phyloP scores from a whole-genome alignment of 1,140 invertebrate genomes.

The Bombus sylvicola region DNA sequence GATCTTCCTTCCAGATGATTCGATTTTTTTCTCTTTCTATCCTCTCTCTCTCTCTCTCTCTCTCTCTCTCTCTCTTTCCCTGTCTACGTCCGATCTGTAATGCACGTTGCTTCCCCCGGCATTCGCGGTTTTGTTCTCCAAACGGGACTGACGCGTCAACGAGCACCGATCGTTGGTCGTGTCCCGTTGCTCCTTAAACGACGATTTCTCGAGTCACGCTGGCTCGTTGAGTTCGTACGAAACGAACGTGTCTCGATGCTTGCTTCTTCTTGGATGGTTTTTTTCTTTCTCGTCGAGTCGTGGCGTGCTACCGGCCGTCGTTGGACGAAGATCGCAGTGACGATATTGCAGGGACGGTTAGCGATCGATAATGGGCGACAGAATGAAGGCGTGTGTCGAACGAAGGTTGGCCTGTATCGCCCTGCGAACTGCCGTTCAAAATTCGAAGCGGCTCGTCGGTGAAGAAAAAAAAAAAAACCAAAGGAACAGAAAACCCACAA shows the following conservation, averaged over 20 bases:
- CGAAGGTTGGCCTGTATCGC: background rate
- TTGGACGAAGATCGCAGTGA: too few relatives aligned
- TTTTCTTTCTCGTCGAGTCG: background rate
- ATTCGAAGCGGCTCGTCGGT: background rate
- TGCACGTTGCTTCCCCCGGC: background rate
- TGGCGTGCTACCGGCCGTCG: background rate
- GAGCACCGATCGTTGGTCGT: background rate
- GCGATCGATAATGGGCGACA: slow-evolving; percentile 37
- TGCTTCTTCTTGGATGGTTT: background rate
- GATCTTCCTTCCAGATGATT: slow-evolving; percentile 64
- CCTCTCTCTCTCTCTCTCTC: slow-evolving; percentile 42
- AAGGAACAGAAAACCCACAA: slow-evolving; percentile 26
- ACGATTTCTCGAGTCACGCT: background rate
- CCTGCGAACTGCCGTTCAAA: slow-evolving; percentile 20
- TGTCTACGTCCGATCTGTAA: background rate
- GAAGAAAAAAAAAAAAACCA: background rate
- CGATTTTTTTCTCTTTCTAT: slow-evolving; percentile 14
- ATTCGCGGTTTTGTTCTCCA: background rate
- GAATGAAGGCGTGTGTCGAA: background rate
- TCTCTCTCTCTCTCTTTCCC: slow-evolving; percentile 16
- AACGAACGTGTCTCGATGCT: background rate
- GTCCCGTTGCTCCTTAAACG: background rate
- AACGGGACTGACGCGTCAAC: background rate
- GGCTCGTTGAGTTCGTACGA: background rate
- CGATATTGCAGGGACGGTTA: too few relatives aligned